phyloP scores from a whole-genome alignment of 2,113 vertebrate species.

The Phylloscopus trochiloides region DNA sequence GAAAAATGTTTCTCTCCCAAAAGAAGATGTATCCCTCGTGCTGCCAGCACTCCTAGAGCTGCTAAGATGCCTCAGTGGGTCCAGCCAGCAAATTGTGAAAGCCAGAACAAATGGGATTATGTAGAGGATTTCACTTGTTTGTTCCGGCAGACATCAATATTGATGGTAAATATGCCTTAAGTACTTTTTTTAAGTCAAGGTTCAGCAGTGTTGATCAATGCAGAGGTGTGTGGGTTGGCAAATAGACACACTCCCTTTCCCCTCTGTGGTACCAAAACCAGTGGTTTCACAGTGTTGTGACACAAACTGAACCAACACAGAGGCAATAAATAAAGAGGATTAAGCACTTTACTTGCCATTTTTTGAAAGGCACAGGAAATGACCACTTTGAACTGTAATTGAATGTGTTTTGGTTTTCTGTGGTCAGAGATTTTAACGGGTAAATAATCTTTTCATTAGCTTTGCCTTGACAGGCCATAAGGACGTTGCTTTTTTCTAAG shows the following conservation, averaged over 20 bases:
- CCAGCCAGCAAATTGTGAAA: neutral
- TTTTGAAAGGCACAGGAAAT: neutral
- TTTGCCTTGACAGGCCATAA: neutral
- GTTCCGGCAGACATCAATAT: neutral
- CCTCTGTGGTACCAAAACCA: neutral
- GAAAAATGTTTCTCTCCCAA: neutral
- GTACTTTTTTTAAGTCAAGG: neutral
- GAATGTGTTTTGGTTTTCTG: neutral
- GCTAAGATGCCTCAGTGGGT: neutral
- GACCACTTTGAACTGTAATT: neutral
- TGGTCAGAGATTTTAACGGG: neutral
- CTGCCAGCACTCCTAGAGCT: neutral
- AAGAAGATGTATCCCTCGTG: neutral
- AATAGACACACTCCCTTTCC: neutral
- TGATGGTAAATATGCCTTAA: neutral
- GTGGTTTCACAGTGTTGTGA: neutral
- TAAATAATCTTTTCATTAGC: neutral
- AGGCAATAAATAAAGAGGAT: constrained; percentile 3
- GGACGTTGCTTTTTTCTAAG: neutral
- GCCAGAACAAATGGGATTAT: neutral
- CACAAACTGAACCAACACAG: neutral
- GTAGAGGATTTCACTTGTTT: neutral
- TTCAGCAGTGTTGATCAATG: neutral
- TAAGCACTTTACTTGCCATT: constrained; percentile 28
- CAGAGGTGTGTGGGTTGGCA: neutral